phyloP scores from a whole-genome alignment of 2,113 vertebrate genomes.

The Emberiza fucata region DNA sequence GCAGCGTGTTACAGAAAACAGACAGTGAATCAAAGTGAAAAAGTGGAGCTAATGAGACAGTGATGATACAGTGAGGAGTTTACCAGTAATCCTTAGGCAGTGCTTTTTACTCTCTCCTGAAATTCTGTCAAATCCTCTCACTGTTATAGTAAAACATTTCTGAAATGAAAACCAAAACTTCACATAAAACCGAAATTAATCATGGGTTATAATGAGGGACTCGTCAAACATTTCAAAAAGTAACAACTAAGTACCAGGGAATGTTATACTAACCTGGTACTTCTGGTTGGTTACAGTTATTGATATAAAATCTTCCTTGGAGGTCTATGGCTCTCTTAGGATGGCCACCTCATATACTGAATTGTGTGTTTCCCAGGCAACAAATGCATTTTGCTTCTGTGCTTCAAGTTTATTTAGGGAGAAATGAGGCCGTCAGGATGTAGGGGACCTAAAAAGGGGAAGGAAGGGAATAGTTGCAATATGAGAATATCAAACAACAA shows the following conservation, averaged over 20 bases:
- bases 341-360: not conserved
- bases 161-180: not conserved
- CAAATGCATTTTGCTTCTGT: conserved; percentile 62
- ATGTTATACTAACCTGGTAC: conserved; percentile 10
- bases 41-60: not conserved
- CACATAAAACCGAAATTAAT: not conserved
- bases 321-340: conserved; percentile 54
- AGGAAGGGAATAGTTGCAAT: conserved; percentile 14
- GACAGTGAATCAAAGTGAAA: not conserved
- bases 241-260: not conserved
- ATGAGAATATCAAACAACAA: conserved; percentile 11
- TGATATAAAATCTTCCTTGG: conserved; percentile 55
- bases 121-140: not conserved
- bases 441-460: conserved; percentile 45
- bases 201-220: not conserved
- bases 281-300: conserved; percentile 9
- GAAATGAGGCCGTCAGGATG: conserved; percentile 25
- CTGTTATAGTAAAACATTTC: not conserved
- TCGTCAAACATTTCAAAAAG: not conserved
- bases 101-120: not conserved
- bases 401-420: conserved; percentile 43
- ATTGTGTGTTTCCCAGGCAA: conserved; percentile 46
- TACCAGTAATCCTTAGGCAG: not conserved
- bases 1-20: not conserved
- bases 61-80: not conserved